Evolutionary conservation across 1,140 invertebrate species (phyloP).

Genomic region (Hylaeus volcanicus): DNA sequence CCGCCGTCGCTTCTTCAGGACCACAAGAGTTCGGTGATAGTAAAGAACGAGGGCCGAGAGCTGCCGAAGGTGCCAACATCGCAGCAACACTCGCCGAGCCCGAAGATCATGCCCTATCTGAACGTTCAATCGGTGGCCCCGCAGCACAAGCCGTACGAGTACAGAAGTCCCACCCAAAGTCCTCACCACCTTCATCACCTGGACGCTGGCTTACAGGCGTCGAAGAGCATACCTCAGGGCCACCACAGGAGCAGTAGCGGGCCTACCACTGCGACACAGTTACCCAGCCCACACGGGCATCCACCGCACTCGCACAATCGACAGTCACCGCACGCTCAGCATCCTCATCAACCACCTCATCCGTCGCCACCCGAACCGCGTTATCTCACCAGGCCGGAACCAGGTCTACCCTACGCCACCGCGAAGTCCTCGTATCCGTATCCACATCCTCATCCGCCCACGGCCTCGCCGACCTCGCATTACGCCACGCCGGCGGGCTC

Average conservation of each 20-base stretch:
- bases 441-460: conserved; percentile 69
- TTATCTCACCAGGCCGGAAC: conserved; percentile 72
- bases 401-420: conserved; percentile 68
- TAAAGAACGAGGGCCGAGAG: conserved; percentile 87
- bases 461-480: conserved; percentile 69
- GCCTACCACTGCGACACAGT: conserved; percentile 68
- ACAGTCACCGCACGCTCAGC: conserved; percentile 76
- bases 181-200: conserved; percentile 80
- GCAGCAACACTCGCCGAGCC: conserved; percentile 83
- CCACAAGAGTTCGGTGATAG: conserved; percentile 88
- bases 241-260: conserved; percentile 66
- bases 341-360: conserved; percentile 76
- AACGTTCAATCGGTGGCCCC: conserved; percentile 81
- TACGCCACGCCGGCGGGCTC: conserved; percentile 76
- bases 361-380: conserved; percentile 80
- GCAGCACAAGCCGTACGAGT: conserved; percentile 81
- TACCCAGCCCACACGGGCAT: conserved; percentile 75
- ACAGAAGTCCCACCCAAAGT: conserved; percentile 82
- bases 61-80: conserved; percentile 82
- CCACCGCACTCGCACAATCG: conserved; percentile 75
- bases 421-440: conserved; percentile 74
- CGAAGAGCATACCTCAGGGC: conserved; percentile 68
- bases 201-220: conserved; percentile 69
- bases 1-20: conserved; percentile 84
- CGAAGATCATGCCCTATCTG: conserved; percentile 85